Percentiles rank a stretch among this genome's conserved stretches.
Conservation (phyloP, 1,140 invertebrate species). For the Riptortus pedestris region DNA sequence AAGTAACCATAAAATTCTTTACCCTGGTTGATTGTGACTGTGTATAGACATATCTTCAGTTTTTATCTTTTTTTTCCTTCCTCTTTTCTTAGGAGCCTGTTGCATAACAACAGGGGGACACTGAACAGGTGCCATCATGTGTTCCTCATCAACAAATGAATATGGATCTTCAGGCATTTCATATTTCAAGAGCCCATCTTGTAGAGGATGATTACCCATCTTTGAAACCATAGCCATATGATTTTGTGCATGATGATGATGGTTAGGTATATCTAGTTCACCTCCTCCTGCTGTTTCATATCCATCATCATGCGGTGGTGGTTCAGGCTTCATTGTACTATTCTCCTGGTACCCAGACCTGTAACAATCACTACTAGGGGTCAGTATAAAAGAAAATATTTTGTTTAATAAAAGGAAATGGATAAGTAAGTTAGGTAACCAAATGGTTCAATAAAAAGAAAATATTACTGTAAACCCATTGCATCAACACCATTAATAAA, state of each 20-base stretch:
- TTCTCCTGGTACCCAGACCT: constrained; percentile 22
- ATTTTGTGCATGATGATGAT: constrained; percentile 29
- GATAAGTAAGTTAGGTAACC: background rate
- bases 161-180: constrained; percentile 62
- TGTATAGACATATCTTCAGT: constrained; percentile 38
- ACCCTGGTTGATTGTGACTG: constrained; percentile 15
- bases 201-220: constrained; percentile 29
- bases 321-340: constrained; percentile 32
- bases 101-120: constrained; percentile 41
- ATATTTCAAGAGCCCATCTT: constrained; percentile 45
- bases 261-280: constrained; percentile 42
- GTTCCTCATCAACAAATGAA: constrained; percentile 67
- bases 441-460: background rate
- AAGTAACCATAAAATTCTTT: too few relatives aligned
- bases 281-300: constrained; percentile 75
- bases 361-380: constrained; percentile 13
- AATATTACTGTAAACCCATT: too few relatives aligned
- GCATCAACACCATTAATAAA: too few relatives aligned
- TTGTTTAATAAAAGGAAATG: too few relatives aligned
- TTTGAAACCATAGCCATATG: constrained; percentile 34
- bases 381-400: background rate
- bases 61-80: constrained; percentile 65
- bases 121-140: constrained; percentile 36
- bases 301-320: constrained; percentile 61
- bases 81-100: constrained; percentile 65